A percentile compares a stretch with the other conserved stretches of the same genome.
Conservation (phyloP, 2,888 invertebrate species). For the Microctonus aethiopoides region DNA sequence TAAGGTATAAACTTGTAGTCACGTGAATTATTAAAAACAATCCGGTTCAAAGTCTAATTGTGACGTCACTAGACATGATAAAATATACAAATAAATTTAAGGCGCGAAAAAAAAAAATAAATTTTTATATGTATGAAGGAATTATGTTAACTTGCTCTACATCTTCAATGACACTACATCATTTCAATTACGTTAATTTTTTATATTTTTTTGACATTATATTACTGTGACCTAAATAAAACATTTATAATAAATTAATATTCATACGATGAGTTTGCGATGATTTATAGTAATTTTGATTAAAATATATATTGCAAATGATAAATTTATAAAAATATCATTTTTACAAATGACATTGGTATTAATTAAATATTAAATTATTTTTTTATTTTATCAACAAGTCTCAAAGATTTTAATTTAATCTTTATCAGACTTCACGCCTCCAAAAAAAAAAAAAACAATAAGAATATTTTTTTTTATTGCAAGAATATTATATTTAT, state of each 20-base stretch:
- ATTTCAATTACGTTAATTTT: not conserved
- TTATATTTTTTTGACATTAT: not conserved
- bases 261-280: too few species aligned
- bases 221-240: too few species aligned
- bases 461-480: too few species aligned
- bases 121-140: too few species aligned
- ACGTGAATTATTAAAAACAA: not conserved
- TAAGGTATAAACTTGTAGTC: not conserved
- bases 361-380: too few species aligned
- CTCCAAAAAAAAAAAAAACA: not conserved
- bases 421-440: not conserved
- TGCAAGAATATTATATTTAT: too few species aligned
- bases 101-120: not conserved
- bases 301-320: too few species aligned
- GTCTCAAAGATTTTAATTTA: not conserved
- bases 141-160: not conserved
- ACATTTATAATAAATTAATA: too few species aligned
- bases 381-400: not conserved
- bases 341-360: too few species aligned
- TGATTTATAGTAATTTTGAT: too few species aligned
- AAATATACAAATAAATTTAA: not conserved
- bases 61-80: not conserved
- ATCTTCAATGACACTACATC: not conserved
- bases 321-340: too few species aligned
- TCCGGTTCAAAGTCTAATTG: constrained; percentile 17